phyloP scores from a whole-genome alignment of 2,888 invertebrate genomes.

The Caenorhabditis zanzibari region DNA sequence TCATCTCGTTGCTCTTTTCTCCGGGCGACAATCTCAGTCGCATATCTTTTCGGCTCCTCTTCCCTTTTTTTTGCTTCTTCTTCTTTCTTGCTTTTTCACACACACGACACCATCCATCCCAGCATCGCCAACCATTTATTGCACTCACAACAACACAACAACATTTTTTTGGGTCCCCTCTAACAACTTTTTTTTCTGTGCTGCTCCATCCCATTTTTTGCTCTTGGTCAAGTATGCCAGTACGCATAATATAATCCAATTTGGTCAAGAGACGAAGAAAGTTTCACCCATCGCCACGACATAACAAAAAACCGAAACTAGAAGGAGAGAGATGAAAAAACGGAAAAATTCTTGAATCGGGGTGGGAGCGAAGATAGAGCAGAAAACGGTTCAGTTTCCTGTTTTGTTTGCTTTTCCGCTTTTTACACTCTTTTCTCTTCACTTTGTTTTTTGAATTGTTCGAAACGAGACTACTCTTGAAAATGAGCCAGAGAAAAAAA shows the following conservation, averaged over 20 bases:
- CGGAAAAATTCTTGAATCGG: neutral
- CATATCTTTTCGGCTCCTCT: slow-evolving; percentile 54
- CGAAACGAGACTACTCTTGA: slow-evolving; percentile 19
- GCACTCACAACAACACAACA: slow-evolving; percentile 47
- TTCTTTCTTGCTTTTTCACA: slow-evolving; percentile 48
- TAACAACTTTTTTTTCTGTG: slow-evolving; percentile 53
- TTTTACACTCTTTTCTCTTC: slow-evolving; percentile 47
- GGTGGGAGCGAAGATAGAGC: neutral
- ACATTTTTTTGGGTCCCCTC: slow-evolving; percentile 54
- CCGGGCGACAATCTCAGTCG: slow-evolving; percentile 61
- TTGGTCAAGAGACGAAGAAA: slow-evolving; percentile 23
- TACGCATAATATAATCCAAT: slow-evolving; percentile 58
- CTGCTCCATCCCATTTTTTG: slow-evolving; percentile 18
- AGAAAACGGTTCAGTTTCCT: slow-evolving; percentile 45
- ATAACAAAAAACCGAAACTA: slow-evolving; percentile 26
- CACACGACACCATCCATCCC: slow-evolving; percentile 44
- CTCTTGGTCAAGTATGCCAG: slow-evolving; percentile 48
- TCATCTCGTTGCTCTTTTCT: slow-evolving; percentile 15
- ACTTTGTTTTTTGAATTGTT: slow-evolving; percentile 24
- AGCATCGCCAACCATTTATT: slow-evolving; percentile 49
- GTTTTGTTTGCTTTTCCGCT: slow-evolving; percentile 52
- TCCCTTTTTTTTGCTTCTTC: slow-evolving; percentile 11
- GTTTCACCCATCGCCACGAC: neutral
- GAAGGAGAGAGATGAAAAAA: slow-evolving; percentile 12
- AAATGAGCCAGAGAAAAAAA: slow-evolving; percentile 2